These are phyloP conservation scores for Lathronympha strigana DNA, from an alignment of 2,888 invertebrate genomes.

Conservation along the genomic window DNA sequence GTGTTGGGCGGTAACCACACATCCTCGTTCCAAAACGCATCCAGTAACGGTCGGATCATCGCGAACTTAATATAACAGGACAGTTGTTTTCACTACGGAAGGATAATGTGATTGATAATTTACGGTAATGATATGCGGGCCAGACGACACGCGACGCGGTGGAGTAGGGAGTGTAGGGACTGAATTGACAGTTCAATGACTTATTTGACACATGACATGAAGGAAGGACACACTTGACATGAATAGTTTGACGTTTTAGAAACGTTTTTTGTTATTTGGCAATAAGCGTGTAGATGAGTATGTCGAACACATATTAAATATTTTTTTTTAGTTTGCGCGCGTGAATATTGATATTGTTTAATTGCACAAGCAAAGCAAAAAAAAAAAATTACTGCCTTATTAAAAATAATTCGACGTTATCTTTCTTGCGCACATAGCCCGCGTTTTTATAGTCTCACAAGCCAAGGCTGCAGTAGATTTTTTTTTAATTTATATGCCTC, in stretches of 20 bases:
- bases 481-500: too few species aligned
- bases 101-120: conserved; percentile 35
- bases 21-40: conserved; percentile 91
- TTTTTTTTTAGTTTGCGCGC: too few species aligned
- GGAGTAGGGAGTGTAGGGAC: conserved; percentile 8
- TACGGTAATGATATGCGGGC: conserved; percentile 37
- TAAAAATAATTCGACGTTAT: too few species aligned
- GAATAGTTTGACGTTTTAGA: conserved; percentile 19
- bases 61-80: conserved; percentile 47
- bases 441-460: too few species aligned
- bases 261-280: conserved; percentile 8
- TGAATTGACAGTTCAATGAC: conserved; percentile 37
- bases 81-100: conserved; percentile 38
- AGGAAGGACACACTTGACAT: conserved; percentile 9
- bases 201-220: conserved; percentile 24
- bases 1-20: conserved; percentile 97
- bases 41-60: conserved; percentile 75
- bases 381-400: too few species aligned
- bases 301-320: not conserved
- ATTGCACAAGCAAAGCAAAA: too few species aligned
- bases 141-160: conserved; percentile 39
- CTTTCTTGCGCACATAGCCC: too few species aligned
- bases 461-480: too few species aligned
- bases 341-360: too few species aligned
- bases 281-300: not conserved